Base-by-base conservation (phyloP, 53 echinoderm and acorn worm genomes). In the Arbacia lixula region DNA sequence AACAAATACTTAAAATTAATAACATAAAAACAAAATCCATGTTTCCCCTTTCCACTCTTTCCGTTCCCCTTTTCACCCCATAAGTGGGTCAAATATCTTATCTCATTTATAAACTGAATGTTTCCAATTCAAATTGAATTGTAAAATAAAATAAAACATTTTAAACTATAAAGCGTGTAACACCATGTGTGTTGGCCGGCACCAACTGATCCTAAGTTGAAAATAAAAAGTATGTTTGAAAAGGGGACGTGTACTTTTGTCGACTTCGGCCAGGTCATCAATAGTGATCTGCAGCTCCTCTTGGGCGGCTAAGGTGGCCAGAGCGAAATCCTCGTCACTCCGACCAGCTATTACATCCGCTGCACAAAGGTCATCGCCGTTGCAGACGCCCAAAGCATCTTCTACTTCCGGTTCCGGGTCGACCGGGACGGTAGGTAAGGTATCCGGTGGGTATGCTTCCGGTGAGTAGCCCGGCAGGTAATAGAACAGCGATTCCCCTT, bases 391-490 rank as follows among this genome's bases (percentile, higher is more conserved):
- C 3, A 29, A 69, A 16, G 69, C 41, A 69, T 69, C 69, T n/a
- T n/a, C n/a, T 41, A 14, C 16, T 69, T 69, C 69, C 46, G 69
- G 69, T 69, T 69, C 69, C 29, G 69, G 69, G 69, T 69, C 43
- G 43, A 69, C 40, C 0, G 69, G 16, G 20, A 69, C 29, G 40
- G 29, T 27, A 1, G 69, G 69, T 43, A 42, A 30, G 27, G 40
- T 4, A 41, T 40, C 17, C 40, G 40, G 12, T 3, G 43, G 28
- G 26, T 69, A 69, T 8, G 28, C 28, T 2, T 12, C 43, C 40
- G 41, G 69, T 43, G 69, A 69, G 69, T 69, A 69, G 25, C 69
- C 69, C 12, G 69, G 69, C 5, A 69, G 69, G 43, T 69, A 43
- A 43, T 69, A 41, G 5, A 69, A 43, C 4, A 69, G 69, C 40